phyloP scores from a whole-genome alignment of 2,888 invertebrate species.

The Eupeodes luniger region DNA sequence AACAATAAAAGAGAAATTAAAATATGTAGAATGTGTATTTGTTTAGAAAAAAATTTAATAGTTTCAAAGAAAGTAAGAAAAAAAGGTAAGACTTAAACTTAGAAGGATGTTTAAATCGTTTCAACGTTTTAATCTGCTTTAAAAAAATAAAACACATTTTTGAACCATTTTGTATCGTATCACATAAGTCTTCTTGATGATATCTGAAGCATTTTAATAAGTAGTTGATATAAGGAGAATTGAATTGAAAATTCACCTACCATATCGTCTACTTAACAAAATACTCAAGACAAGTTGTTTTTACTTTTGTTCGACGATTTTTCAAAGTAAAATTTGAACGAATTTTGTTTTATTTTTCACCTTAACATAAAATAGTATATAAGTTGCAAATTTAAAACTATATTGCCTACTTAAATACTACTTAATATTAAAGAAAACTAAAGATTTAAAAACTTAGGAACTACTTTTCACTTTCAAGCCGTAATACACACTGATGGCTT shows the following conservation, averaged over 20 bases:
- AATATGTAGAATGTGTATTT: no score
- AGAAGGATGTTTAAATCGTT: no score
- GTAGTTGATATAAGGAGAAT: conserved; percentile 65
- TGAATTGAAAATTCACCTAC: conserved; percentile 44
- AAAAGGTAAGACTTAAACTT: no score
- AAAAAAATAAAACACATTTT: no score
- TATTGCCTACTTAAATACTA: conserved; percentile 69
- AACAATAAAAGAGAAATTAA: no score
- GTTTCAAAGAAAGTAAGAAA: no score
- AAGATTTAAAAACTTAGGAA: neutral
- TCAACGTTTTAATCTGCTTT: no score
- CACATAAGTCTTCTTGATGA: neutral
- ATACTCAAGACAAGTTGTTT: neutral
- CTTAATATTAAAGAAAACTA: conserved; percentile 57
- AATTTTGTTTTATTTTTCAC: neutral
- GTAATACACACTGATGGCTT: neutral
- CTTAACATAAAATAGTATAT: conserved; percentile 54
- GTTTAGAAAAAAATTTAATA: no score
- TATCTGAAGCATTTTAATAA: conserved; percentile 42
- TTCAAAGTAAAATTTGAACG: neutral
- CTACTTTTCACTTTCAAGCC: neutral
- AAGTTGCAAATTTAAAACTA: conserved; percentile 44
- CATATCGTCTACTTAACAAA: conserved; percentile 72
- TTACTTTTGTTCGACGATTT: no score
- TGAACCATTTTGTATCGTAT: neutral